Percentiles rank a stretch among this genome's conserved stretches.
These are phyloP conservation scores for Xanthorhoe spadicearia DNA, from an alignment of 2,888 invertebrate species.

Conservation along the genomic window DNA sequence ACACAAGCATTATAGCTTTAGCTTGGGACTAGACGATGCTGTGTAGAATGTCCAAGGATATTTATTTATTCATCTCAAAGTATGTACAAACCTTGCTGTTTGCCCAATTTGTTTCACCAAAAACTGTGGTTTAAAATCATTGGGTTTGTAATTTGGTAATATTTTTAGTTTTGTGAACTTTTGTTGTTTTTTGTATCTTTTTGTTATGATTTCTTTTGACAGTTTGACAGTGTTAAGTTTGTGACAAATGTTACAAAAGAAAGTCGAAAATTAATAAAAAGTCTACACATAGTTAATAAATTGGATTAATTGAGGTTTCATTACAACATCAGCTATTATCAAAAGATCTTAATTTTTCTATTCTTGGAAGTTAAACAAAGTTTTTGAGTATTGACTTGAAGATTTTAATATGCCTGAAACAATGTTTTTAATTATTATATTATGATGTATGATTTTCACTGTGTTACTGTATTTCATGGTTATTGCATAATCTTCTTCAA, in stretches of 20 bases:
- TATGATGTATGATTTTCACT: not conserved
- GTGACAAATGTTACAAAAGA: slow-evolving; percentile 7
- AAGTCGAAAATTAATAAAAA: not conserved
- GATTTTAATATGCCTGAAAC: too few species aligned
- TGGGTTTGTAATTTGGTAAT: slow-evolving; percentile 3
- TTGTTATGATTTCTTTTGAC: slow-evolving; percentile 16
- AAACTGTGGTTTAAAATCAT: not conserved
- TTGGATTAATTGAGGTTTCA: not conserved
- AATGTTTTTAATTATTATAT: not conserved
- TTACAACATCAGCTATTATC: too few species aligned
- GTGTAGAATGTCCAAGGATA: too few species aligned
- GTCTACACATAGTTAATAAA: not conserved
- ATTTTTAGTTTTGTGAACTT: slow-evolving; percentile 12
- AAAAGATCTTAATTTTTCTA: too few species aligned
- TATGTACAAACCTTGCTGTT: slow-evolving; percentile 21
- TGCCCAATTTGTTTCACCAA: not conserved
- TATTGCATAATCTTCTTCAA: not conserved
- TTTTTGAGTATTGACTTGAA: too few species aligned
- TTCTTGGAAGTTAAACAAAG: too few species aligned
- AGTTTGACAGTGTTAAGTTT: slow-evolving; percentile 14
- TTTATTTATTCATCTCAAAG: too few species aligned
- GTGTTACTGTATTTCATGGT: not conserved
- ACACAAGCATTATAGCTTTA: too few species aligned
- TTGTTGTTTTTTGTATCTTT: slow-evolving; percentile 5
- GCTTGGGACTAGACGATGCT: too few species aligned